phyloP scores from a whole-genome alignment of 2,888 invertebrate genomes.

The Eurytoma californica region DNA sequence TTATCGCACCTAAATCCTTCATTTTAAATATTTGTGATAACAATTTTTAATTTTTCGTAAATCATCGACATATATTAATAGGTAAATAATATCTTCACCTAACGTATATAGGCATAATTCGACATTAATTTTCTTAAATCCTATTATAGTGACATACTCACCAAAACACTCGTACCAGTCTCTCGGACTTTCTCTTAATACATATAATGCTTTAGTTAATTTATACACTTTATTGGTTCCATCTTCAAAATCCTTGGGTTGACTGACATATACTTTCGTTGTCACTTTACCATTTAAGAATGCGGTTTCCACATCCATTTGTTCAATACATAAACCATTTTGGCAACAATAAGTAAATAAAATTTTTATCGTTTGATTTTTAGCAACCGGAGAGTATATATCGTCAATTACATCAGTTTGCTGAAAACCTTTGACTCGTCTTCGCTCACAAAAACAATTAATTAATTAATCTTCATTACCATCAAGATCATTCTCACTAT shows the following conservation, averaged over 20 bases:
- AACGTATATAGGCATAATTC: too few species aligned
- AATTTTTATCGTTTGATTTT: not conserved
- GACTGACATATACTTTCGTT: not conserved
- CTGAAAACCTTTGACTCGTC: not conserved
- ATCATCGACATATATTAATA: too few species aligned
- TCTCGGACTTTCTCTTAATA: not conserved
- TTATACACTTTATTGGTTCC: not conserved
- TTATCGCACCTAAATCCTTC: slow-evolving; percentile 27
- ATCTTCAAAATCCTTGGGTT: not conserved
- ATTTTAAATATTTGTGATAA: too few species aligned
- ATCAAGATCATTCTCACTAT: too few species aligned
- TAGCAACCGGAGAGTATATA: not conserved
- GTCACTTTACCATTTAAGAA: not conserved
- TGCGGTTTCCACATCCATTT: not conserved
- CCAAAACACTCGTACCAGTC: not conserved
- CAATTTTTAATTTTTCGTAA: too few species aligned
- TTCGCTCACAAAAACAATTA: too few species aligned
- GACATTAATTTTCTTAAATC: too few species aligned
- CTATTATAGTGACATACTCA: too few species aligned
- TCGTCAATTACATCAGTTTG: not conserved
- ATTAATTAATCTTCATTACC: too few species aligned
- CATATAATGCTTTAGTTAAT: not conserved
- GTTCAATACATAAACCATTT: not conserved
- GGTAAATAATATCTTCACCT: too few species aligned
- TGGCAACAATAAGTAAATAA: not conserved